phyloP scores from a whole-genome alignment of 2,797 vertebrate species.

The Etheostoma nigrum region DNA sequence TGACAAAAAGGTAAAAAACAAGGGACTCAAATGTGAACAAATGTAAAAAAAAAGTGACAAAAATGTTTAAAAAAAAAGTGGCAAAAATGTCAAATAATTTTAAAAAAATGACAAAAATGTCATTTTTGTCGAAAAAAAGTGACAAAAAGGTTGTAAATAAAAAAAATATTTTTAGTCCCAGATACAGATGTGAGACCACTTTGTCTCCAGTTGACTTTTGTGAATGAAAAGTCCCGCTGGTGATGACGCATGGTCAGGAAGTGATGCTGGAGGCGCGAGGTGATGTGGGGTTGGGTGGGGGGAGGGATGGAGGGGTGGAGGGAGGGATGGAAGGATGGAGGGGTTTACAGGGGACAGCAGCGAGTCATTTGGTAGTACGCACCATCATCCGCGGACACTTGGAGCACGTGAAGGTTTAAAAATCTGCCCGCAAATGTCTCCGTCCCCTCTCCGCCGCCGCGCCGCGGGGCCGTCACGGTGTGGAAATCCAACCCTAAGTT shows the following conservation, averaged over 20 bases:
- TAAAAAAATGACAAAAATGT: no score
- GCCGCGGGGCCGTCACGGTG: slow-evolving; percentile 21
- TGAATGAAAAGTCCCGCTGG: slow-evolving; percentile 55
- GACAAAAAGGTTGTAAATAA: no score
- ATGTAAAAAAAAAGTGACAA: no score
- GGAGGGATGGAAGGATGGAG: background rate
- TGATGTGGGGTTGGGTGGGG: slow-evolving; percentile 35
- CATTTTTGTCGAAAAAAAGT: no score
- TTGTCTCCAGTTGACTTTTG: slow-evolving; percentile 20
- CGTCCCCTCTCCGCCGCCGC: slow-evolving; percentile 1
- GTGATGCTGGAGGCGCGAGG: slow-evolving; percentile 64
- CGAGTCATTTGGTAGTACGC: slow-evolving; percentile 67
- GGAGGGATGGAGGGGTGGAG: slow-evolving; percentile 17
- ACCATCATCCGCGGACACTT: slow-evolving; percentile 58
- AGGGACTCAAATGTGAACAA: no score
- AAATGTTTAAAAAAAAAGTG: no score
- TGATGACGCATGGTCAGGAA: slow-evolving; percentile 69
- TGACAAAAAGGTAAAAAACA: no score
- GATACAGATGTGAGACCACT: no score
- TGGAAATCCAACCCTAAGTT: slow-evolving; percentile 60
- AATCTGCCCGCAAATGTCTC: no score
- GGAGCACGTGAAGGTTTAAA: slow-evolving; percentile 61
- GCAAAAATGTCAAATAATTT: no score
- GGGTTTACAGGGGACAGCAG: slow-evolving; percentile 38
- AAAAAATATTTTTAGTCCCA: no score